Evolutionary conservation across 2,797 vertebrate species (phyloP), one percentile per base, ranked within the genome.

Genomic region (Siniperca obscura): DNA sequence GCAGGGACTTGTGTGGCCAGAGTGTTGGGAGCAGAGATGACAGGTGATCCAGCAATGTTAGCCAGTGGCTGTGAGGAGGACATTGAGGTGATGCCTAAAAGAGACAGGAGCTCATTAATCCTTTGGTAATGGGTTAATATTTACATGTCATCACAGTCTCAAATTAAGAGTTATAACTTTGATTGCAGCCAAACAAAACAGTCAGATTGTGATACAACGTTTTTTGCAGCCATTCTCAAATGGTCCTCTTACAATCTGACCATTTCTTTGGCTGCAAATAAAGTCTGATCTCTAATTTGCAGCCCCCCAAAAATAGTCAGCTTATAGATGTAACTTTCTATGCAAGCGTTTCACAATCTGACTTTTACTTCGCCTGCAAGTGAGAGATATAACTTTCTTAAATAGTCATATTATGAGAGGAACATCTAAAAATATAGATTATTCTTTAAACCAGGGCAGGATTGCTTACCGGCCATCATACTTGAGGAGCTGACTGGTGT

Each of bases 401-500:
- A 68, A 21, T 0, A 30, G 30, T 30, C 30, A 27, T 11, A 70
- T 40, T 50, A 42, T n/a, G 7, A 77, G 60, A 64, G 34, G 2
- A 36, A 22, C 2, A 7, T 50, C 7, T 81, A 2, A 25, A 66
- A 65, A 59, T 34, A 52, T 60, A 9, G 19, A 75, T 2, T 13
- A 42, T 3, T 42, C 13, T 22, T 64, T 50, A 17, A 4, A 36
- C n/a, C 7, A 19, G 5, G 22, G 14, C 6, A 25, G 7, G 40
- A 44, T 19, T 46, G 86, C 94, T 81, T 89, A 97, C 96, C 97
- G 80, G 96, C 95, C 96, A 97, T 95, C 96, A 97, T 95, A 93
- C 96, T 97, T 81, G 97, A 96, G 88, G 97, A 97, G 94, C 97
- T 97, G 93, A 97, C 96, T 7, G 97, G 96, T 53, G 96, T 96